Evolutionary conservation across 2,888 invertebrate genomes (phyloP).

Genomic region (Dicycla oo): DNA sequence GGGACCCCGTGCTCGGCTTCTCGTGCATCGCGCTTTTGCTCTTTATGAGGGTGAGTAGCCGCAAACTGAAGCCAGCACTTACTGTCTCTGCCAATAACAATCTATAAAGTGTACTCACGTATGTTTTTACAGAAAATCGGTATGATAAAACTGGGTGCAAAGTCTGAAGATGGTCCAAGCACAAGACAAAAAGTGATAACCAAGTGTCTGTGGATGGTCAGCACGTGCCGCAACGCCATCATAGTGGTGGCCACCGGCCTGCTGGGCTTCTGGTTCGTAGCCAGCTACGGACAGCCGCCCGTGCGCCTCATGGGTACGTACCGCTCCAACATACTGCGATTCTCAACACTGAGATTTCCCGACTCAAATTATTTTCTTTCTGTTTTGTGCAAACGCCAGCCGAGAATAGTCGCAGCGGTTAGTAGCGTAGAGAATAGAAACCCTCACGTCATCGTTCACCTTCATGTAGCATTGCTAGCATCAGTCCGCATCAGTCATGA

Average conservation of each 20-base stretch:
- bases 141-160: constrained; percentile 91
- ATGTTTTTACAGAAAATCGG: constrained; percentile 91
- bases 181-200: constrained; percentile 91
- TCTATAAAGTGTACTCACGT: background rate
- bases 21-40: constrained; percentile 94
- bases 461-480: constrained; percentile 47
- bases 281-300: constrained; percentile 88
- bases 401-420: constrained; percentile 81
- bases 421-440: constrained; percentile 73
- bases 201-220: constrained; percentile 93
- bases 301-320: constrained; percentile 92
- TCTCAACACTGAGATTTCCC: background rate
- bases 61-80: background rate
- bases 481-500: constrained; percentile 9
- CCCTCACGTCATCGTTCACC: constrained; percentile 36
- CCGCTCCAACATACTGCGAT: background rate
- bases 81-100: background rate
- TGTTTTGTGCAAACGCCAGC: constrained; percentile 78
- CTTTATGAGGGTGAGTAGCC: constrained; percentile 92
- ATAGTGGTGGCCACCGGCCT: constrained; percentile 94
- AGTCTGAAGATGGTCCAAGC: constrained; percentile 87
- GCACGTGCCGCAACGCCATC: constrained; percentile 96
- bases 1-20: constrained; percentile 94
- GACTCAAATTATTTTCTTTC: constrained; percentile 64
- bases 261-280: constrained; percentile 92